These are phyloP conservation scores for Crambe crambe DNA, from an alignment of 37 sponge, comb jelly and placozoan species.

Conservation along the genomic window DNA sequence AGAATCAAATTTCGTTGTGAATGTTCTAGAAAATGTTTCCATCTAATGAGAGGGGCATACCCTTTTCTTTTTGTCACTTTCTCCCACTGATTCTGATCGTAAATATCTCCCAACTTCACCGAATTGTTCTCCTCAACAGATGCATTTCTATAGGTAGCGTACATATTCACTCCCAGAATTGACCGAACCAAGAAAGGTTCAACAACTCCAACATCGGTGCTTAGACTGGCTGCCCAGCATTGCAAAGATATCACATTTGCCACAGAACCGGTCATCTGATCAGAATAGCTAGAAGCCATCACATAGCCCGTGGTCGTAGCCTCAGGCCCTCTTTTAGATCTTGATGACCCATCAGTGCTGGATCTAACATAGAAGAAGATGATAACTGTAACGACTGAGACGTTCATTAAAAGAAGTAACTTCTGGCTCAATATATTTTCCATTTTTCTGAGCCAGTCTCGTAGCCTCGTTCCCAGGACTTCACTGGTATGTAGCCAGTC, in stretches of 20 bases:
- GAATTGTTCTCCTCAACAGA: background rate
- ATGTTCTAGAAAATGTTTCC: background rate
- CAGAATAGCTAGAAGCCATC: background rate
- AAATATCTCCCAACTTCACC: background rate
- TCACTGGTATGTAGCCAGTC: too few species aligned
- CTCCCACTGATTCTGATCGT: background rate
- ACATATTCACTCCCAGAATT: background rate
- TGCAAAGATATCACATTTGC: background rate
- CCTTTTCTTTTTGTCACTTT: background rate
- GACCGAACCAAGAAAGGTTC: background rate
- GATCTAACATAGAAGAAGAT: too few species aligned
- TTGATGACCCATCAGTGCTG: too few species aligned
- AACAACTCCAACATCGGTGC: background rate
- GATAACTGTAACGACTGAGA: too few species aligned
- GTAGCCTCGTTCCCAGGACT: too few species aligned
- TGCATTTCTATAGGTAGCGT: background rate
- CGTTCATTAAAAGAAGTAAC: too few species aligned
- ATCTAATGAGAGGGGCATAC: background rate
- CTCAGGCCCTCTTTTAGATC: too few species aligned
- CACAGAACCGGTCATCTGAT: background rate
- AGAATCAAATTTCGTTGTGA: background rate
- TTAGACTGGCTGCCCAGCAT: background rate
- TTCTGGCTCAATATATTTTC: too few species aligned
- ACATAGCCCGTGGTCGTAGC: too few species aligned
- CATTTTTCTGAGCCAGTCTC: too few species aligned